Evolutionary conservation across 2,113 vertebrate genomes (phyloP).

Genomic region (Epinephelus lanceolatus): DNA sequence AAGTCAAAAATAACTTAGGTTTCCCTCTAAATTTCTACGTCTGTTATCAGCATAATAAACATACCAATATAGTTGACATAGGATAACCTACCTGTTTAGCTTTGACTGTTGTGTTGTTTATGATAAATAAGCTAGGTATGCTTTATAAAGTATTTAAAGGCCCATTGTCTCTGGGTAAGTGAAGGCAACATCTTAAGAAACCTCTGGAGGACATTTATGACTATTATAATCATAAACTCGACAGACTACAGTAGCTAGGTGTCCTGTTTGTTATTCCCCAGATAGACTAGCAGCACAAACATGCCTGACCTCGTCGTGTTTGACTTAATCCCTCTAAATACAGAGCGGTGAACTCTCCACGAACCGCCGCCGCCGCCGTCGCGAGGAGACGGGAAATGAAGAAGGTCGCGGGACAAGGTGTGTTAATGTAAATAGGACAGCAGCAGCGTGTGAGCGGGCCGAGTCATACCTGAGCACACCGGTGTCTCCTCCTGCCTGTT

Average conservation of each 20-base stretch:
- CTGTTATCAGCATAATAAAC: neutral
- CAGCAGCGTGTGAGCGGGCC: no score
- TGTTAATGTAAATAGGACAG: neutral
- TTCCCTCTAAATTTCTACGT: neutral
- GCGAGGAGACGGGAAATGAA: neutral
- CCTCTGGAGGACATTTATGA: neutral
- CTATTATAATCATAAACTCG: no score
- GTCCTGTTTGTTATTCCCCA: neutral
- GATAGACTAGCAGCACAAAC: conserved; percentile 30
- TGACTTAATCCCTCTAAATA: conserved; percentile 65
- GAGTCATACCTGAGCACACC: conserved; percentile 67
- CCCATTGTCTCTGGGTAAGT: neutral
- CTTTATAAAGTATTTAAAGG: neutral
- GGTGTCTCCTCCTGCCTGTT: neutral
- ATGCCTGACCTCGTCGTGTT: conserved; percentile 45
- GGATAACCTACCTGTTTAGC: neutral
- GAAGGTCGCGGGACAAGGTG: neutral
- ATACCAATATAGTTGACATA: no score
- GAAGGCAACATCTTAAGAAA: neutral
- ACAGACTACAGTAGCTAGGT: no score
- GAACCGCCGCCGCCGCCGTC: conserved; percentile 14
- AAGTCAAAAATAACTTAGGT: neutral
- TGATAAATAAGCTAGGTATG: neutral
- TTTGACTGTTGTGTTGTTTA: neutral
- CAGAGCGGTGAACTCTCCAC: conserved; percentile 46